Base-by-base conservation (phyloP, 1,140 invertebrate genomes). In the Diabrotica virgifera region DNA sequence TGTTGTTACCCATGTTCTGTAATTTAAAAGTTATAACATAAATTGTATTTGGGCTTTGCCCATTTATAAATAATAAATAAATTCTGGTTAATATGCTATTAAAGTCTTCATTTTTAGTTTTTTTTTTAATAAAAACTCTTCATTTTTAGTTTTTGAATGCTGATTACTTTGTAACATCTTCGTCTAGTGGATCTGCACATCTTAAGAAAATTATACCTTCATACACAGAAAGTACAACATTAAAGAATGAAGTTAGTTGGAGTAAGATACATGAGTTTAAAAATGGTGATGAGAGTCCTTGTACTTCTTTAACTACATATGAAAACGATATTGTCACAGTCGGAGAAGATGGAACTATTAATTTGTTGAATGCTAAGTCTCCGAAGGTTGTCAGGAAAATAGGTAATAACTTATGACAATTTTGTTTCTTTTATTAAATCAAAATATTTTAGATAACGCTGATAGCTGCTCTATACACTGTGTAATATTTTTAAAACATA, bases 321-420 rank as follows among this genome's bases (percentile, higher is more conserved):
- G 89, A 90, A 69, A 87, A 86, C 60, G 89, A 91, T 69, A 83
- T 91, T 59, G 89, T 83, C 6, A 89, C 88, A 13, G 85, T 91
- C 9, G 93, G 93, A 6, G 93, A 95, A 81, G 93, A 95, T 82
- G 92, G 93, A 0, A 82, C 83, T 64, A 84, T 94, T 6, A 86
- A 88, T 78, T 82, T 92, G 57, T 74, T 93, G 10, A 89, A 85
- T 64, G 79, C 86, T 0, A 82, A 84, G 52, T 81, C 86, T 64
- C 83, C 85, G 51, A 82, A 85, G 67, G 82, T 89, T 46, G 78
- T 86, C 13, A 81, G 85, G 71, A 81, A 78, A 53, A 87, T 91
- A 70, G 84, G 87, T 88, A 46, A 46, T 46, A 46, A 46, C 40
- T 10, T 46, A 46, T 46, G 40, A 10, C n/a, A 3, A 46, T 5